Conservation (phyloP, 2,113 vertebrate species). For the Peromyscus californicus region DNA sequence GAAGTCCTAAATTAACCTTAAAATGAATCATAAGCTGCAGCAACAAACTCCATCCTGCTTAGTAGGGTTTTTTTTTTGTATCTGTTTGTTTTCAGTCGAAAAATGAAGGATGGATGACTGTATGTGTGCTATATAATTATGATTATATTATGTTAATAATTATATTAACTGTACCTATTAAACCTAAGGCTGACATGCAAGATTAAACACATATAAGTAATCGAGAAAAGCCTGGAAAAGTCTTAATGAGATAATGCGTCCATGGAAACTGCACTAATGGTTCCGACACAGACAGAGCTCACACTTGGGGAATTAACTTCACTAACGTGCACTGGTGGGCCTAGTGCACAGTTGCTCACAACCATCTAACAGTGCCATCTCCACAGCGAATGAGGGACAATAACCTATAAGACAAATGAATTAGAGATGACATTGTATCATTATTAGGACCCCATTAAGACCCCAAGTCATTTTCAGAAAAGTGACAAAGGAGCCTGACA, state of each 20-base stretch:
- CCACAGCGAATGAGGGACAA: background rate
- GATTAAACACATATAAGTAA: background rate
- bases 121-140: background rate
- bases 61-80: background rate
- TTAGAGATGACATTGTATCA: background rate
- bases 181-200: background rate
- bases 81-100: background rate
- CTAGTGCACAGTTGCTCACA: background rate
- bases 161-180: background rate
- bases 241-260: background rate
- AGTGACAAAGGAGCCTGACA: background rate
- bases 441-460: background rate
- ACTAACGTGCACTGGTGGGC: background rate
- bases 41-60: background rate
- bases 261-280: background rate
- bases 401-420: background rate
- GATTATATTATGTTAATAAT: background rate
- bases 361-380: background rate
- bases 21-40: background rate
- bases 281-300: background rate
- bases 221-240: background rate
- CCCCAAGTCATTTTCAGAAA: background rate
- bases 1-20: background rate
- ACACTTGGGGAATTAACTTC: background rate
- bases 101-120: background rate